Evolutionary conservation across 2,797 vertebrate species (phyloP).

Genomic region (Dipus sagitta): DNA sequence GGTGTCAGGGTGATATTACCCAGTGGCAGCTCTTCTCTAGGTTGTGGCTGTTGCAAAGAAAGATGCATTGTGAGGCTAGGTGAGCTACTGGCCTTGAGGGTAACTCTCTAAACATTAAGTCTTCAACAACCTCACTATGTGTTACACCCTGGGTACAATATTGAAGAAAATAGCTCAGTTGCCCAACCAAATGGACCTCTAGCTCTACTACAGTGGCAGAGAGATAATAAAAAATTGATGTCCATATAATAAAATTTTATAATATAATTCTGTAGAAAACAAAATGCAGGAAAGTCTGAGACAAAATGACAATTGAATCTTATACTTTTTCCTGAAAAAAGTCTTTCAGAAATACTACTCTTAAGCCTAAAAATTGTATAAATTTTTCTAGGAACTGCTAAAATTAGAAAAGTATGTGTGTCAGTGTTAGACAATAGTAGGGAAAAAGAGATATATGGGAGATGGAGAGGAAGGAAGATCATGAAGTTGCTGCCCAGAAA

Average conservation of each 20-base stretch:
- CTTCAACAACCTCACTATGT: not conserved
- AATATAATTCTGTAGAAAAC: not conserved
- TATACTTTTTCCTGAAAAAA: conserved; percentile 2
- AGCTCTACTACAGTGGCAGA: not conserved
- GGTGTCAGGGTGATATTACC: not conserved
- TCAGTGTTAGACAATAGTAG: not conserved
- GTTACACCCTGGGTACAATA: not conserved
- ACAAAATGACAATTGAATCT: not conserved
- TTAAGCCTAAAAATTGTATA: not conserved
- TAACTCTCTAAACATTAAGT: not conserved
- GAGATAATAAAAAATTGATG: not conserved
- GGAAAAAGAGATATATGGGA: not conserved
- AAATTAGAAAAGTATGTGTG: not conserved
- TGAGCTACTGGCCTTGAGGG: not conserved
- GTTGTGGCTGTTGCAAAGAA: not conserved
- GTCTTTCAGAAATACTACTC: not conserved
- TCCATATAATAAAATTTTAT: not conserved
- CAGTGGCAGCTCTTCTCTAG: not conserved
- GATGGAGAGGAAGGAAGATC: not conserved
- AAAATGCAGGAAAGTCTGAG: not conserved
- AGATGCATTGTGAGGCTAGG: not conserved
- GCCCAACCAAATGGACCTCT: not conserved
- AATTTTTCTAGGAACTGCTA: not conserved
- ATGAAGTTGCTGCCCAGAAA: not conserved
- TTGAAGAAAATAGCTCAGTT: not conserved